A percentile compares a stretch with the other conserved stretches of the same genome.
phyloP scores from a whole-genome alignment of 2,888 invertebrate genomes.

The Neoaliturus tenellus region DNA sequence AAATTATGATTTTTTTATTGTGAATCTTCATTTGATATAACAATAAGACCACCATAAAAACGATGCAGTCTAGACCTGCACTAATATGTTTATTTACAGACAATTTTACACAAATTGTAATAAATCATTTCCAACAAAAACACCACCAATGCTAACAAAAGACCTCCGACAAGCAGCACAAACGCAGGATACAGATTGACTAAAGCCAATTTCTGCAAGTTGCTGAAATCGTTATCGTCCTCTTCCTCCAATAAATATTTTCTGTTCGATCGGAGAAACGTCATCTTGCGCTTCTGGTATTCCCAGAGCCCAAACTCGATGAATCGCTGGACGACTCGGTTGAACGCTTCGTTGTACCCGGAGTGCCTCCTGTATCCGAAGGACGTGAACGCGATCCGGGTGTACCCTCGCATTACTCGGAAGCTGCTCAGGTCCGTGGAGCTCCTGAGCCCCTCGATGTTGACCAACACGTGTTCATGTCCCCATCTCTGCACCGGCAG shows the following conservation, averaged over 20 bases:
- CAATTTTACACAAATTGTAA: background rate
- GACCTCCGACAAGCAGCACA: background rate
- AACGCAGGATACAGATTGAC: background rate
- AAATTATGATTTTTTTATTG: too few relatives aligned
- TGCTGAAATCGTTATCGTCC: background rate
- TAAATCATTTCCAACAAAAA: background rate
- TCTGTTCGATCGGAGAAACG: background rate
- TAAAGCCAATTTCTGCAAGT: background rate
- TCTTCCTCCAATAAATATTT: constrained; percentile 4
- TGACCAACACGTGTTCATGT: background rate
- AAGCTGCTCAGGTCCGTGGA: background rate
- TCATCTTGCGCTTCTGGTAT: background rate
- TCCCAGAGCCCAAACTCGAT: background rate
- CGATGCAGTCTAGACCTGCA: too few relatives aligned
- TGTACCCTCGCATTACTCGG: constrained; percentile 3
- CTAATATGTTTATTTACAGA: too few relatives aligned
- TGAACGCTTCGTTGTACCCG: background rate
- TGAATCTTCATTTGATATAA: too few relatives aligned
- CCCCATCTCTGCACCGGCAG: constrained; percentile 7
- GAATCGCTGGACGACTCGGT: background rate
- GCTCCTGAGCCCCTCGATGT: background rate
- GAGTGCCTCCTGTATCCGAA: constrained; percentile 7
- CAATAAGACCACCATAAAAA: too few relatives aligned
- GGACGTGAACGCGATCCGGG: background rate
- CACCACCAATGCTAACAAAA: background rate